Percentiles rank a stretch among this genome's conserved stretches.
Evolutionary conservation across 2,113 vertebrate genomes (phyloP).

Genomic region (Pithys albifrons): DNA sequence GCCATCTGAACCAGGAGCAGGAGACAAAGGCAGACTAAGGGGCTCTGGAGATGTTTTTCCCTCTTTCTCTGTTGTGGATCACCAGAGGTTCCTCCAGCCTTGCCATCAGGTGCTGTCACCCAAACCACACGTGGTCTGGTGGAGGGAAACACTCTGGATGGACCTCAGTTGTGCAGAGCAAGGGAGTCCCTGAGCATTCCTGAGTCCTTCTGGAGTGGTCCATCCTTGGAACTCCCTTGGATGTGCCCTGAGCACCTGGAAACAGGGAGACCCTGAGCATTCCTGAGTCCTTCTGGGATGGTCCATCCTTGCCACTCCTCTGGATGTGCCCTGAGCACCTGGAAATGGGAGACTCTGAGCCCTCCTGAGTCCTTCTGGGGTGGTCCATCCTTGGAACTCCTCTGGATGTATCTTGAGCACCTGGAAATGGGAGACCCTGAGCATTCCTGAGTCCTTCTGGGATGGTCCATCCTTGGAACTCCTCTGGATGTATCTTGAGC

Average conservation of each 20-base stretch:
- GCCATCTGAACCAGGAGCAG: neutral
- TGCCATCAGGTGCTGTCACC: neutral
- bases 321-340: no score
- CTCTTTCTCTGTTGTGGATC: neutral
- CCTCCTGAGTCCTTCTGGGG: neutral
- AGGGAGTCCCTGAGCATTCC: no score
- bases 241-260: no score
- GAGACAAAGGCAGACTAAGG: neutral
- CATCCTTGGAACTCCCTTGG: no score
- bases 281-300: neutral
- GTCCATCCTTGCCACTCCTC: no score
- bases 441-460: no score
- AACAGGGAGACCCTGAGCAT: no score
- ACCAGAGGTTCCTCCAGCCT: neutral
- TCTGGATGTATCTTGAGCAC: neutral
- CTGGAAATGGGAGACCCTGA: neutral
- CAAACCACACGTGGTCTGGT: accelerated
- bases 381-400: no score
- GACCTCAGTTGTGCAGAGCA: neutral
- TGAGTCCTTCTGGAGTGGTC: no score
- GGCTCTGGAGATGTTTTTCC: accelerated
- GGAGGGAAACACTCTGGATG: neutral
- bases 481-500: no score
- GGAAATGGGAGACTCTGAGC: no score
- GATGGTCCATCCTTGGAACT: no score